Evolutionary conservation across 53 echinoderm and acorn worm species (phyloP).

Genomic region (Arbacia lixula): DNA sequence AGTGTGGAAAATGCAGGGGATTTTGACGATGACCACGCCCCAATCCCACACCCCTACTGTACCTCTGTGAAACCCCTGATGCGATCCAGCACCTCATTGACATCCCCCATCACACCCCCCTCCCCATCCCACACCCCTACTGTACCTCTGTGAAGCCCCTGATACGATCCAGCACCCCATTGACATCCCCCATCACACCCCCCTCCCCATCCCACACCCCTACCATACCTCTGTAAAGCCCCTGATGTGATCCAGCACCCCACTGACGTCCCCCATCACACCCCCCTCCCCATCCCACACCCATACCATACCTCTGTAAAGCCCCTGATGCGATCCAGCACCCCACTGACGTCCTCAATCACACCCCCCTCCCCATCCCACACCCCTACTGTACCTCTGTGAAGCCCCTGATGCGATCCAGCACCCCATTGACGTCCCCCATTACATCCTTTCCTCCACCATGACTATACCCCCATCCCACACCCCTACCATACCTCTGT

Average conservation of each 20-base stretch:
- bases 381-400: slow-evolving; percentile 75
- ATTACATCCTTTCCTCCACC: slow-evolving; percentile 82
- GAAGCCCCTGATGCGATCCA: slow-evolving; percentile 77
- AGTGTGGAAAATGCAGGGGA: no score
- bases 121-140: no score
- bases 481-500: no score
- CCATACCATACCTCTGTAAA: slow-evolving; percentile 95
- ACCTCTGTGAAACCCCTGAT: slow-evolving; percentile 89
- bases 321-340: slow-evolving; percentile 72
- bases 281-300: no score
- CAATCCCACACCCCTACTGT: no score
- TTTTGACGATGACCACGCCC: no score
- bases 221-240: no score
- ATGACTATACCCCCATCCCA: no score
- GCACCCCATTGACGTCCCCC: slow-evolving; percentile 86
- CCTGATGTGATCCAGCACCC: no score
- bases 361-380: no score
- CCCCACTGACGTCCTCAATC: slow-evolving; percentile 83
- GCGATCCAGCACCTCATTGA: slow-evolving; percentile 81
- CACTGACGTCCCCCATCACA: no score
- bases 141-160: slow-evolving; percentile 83
- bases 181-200: slow-evolving; percentile 89
- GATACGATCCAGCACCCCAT: slow-evolving; percentile 81
- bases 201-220: no score
- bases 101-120: slow-evolving; percentile 86